These are phyloP conservation scores for Lemur catta DNA, from an alignment of 2,797 vertebrate genomes.

Conservation along the genomic window DNA sequence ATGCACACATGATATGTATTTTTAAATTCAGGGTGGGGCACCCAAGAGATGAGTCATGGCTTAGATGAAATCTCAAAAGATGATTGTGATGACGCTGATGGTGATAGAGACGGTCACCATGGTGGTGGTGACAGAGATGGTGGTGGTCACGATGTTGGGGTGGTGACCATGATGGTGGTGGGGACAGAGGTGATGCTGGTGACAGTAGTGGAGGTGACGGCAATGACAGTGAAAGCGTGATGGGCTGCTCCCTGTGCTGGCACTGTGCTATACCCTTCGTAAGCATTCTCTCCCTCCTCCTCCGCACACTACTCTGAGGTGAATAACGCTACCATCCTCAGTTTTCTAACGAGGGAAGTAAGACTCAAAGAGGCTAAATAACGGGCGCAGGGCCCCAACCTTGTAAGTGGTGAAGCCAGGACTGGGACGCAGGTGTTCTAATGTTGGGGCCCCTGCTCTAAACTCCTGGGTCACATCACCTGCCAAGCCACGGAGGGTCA, in stretches of 20 bases:
- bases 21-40: neutral
- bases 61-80: neutral
- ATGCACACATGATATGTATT: rapidly evolving
- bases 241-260: neutral
- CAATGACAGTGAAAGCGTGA: too few relatives aligned
- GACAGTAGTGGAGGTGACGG: too few relatives aligned
- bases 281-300: neutral
- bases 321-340: neutral
- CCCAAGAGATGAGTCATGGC: neutral
- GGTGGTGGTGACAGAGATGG: rapidly evolving
- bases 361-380: neutral
- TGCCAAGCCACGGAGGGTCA: neutral
- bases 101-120: too few relatives aligned
- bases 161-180: rapidly evolving
- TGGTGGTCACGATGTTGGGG: neutral
- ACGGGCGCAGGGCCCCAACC: neutral
- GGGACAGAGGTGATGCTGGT: neutral
- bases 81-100: rapidly evolving
- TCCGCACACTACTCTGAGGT: neutral
- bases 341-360: neutral
- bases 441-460: neutral
- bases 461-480: neutral
- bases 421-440: neutral
- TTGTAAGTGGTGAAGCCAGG: neutral
- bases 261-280: neutral